Evolutionary conservation across 2,888 invertebrate species (phyloP).

Genomic region (Callyntrura guangdongensis): DNA sequence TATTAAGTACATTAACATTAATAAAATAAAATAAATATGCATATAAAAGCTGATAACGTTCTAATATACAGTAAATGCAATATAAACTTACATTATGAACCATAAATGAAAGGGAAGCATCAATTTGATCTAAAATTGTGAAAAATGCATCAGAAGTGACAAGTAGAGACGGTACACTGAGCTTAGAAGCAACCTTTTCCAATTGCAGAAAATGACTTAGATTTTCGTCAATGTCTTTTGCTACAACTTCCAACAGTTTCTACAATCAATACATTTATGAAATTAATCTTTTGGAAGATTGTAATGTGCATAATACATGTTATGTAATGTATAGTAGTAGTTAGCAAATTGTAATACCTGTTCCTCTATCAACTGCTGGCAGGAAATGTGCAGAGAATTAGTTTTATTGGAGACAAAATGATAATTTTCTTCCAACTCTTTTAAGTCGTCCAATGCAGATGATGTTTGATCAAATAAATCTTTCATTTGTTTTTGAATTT

Average conservation of each 20-base stretch:
- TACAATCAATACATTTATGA: slow-evolving; percentile 86
- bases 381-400: slow-evolving; percentile 95
- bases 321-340: no score
- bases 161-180: slow-evolving; percentile 92
- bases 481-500: slow-evolving; percentile 90
- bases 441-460: slow-evolving; percentile 90
- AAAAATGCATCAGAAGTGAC: slow-evolving; percentile 95
- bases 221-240: slow-evolving; percentile 92
- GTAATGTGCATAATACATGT: no score
- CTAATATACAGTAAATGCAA: no score
- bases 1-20: no score
- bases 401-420: slow-evolving; percentile 96
- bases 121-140: slow-evolving; percentile 93
- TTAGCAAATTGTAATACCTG: slow-evolving; percentile 87
- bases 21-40: no score
- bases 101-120: slow-evolving; percentile 95
- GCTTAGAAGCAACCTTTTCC: slow-evolving; percentile 92
- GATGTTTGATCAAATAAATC: slow-evolving; percentile 89
- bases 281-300: no score
- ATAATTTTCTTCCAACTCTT: slow-evolving; percentile 92
- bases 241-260: slow-evolving; percentile 92
- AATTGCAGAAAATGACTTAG: slow-evolving; percentile 95
- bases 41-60: no score
- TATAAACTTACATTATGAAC: slow-evolving; percentile 90
- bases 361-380: slow-evolving; percentile 96